phyloP scores from a whole-genome alignment of 2,888 invertebrate genomes.

The Parascotia fuliginaria region DNA sequence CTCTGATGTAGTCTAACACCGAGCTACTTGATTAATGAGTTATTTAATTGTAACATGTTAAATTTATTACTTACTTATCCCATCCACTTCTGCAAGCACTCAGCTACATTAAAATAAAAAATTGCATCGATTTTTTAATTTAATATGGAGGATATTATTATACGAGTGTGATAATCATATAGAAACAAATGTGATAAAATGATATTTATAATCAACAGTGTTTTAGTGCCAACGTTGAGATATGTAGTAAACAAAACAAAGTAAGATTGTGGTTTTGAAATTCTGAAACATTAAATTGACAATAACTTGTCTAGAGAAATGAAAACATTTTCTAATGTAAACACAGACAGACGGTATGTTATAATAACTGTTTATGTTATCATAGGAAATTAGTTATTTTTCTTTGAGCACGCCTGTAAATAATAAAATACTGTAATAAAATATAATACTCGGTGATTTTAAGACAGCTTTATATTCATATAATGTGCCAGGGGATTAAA shows the following conservation, averaged over 20 bases:
- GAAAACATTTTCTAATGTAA: conserved; percentile 24
- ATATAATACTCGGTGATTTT: conserved; percentile 8
- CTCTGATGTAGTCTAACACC: conserved; percentile 1
- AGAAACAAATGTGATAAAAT: conserved; percentile 14
- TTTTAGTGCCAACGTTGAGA: conserved; percentile 13
- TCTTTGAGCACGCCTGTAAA: conserved; percentile 4
- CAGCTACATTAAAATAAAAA: conserved; percentile 7
- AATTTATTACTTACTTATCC: conserved; percentile 1
- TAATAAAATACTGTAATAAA: conserved; percentile 5
- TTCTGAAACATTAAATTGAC: background rate
- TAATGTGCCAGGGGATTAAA: conserved; percentile 14
- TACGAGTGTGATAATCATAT: conserved; percentile 3
- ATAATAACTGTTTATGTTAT: conserved; percentile 26
- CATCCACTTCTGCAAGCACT: background rate
- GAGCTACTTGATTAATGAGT: conserved; percentile 6
- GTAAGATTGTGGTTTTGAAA: conserved; percentile 9
- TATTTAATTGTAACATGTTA: background rate
- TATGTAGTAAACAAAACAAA: conserved; percentile 15
- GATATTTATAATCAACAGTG: background rate
- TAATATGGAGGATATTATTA: no score
- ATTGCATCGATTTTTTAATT: conserved; percentile 18
- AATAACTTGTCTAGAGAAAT: conserved; percentile 17
- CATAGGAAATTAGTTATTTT: conserved; percentile 21
- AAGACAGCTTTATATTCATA: conserved; percentile 10
- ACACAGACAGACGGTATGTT: conserved; percentile 15